Evolutionary conservation across 2,888 invertebrate species (phyloP).

Genomic region (Beris morrisii): DNA sequence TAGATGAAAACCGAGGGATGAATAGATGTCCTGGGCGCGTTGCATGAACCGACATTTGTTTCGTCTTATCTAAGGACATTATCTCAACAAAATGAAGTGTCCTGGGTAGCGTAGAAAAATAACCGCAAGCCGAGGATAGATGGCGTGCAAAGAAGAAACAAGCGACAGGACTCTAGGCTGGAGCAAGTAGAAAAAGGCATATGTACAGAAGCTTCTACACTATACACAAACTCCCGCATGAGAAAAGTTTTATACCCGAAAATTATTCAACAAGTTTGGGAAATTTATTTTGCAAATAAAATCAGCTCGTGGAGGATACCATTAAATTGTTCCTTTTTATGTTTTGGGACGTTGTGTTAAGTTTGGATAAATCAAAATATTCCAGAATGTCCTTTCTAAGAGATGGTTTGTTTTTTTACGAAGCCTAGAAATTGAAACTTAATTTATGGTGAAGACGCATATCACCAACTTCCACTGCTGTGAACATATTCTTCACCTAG

Average conservation of each 20-base stretch:
- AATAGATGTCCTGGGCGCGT: constrained; percentile 4
- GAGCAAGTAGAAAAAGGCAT: too few species aligned
- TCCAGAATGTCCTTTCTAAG: too few species aligned
- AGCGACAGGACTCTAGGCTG: too few species aligned
- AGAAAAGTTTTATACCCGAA: constrained; percentile 31
- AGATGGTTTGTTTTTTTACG: too few species aligned
- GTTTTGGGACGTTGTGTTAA: not conserved
- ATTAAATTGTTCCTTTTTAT: not conserved
- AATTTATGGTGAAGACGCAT: too few species aligned
- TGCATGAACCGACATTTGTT: constrained; percentile 35
- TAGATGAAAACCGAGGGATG: too few species aligned
- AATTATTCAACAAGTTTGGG: constrained; percentile 39
- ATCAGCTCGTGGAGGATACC: not conserved
- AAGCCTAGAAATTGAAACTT: too few species aligned
- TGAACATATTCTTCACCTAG: too few species aligned
- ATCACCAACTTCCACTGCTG: too few species aligned
- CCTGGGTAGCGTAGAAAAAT: constrained; percentile 21
- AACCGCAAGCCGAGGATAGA: constrained; percentile 28
- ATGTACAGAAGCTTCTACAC: too few species aligned
- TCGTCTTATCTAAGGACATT: constrained; percentile 33
- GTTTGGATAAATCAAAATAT: too few species aligned
- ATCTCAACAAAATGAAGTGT: constrained; percentile 35
- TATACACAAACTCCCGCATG: constrained; percentile 2
- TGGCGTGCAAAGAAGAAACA: constrained; percentile 9
- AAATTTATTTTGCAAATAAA: constrained; percentile 30